Percentiles rank a stretch among this genome's conserved stretches.
These are phyloP conservation scores for Papilio polytes DNA, from an alignment of 1,140 invertebrate genomes.

Conservation along the genomic window DNA sequence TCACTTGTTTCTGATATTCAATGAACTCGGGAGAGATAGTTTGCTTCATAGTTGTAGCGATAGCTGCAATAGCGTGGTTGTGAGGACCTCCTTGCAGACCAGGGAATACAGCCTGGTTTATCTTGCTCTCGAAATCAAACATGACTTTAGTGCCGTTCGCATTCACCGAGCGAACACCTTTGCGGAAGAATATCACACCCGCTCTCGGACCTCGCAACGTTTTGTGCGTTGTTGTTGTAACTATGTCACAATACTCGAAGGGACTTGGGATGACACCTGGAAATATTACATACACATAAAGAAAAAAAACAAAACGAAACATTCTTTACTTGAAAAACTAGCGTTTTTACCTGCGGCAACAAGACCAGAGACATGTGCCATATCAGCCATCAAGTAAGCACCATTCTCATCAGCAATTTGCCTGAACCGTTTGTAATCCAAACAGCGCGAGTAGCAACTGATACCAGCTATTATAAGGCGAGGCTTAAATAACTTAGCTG, in stretches of 20 bases:
- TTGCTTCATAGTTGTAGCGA: constrained; percentile 96
- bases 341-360: constrained; percentile 89
- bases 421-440: constrained; percentile 95
- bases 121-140: constrained; percentile 94
- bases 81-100: constrained; percentile 96
- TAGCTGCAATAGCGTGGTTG: constrained; percentile 95
- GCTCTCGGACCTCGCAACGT: constrained; percentile 96
- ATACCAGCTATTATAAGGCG: constrained; percentile 97
- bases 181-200: constrained; percentile 95
- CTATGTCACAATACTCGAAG: constrained; percentile 97
- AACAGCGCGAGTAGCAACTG: constrained; percentile 93
- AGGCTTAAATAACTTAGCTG: constrained; percentile 95
- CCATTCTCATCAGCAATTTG: constrained; percentile 94
- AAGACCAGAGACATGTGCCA: constrained; percentile 97
- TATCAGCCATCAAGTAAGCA: constrained; percentile 96
- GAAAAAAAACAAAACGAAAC: too few species aligned
- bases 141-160: constrained; percentile 91
- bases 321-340: not conserved
- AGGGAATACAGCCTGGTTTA: constrained; percentile 97
- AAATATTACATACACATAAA: constrained; percentile 30
- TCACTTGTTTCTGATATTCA: constrained; percentile 94
- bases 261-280: constrained; percentile 93
- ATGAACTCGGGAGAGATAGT: constrained; percentile 92
- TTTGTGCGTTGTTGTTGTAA: constrained; percentile 98
- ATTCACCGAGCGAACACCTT: constrained; percentile 89